Conservation (phyloP, 2,888 invertebrate species). For the Pachymerium ferrugineum region DNA sequence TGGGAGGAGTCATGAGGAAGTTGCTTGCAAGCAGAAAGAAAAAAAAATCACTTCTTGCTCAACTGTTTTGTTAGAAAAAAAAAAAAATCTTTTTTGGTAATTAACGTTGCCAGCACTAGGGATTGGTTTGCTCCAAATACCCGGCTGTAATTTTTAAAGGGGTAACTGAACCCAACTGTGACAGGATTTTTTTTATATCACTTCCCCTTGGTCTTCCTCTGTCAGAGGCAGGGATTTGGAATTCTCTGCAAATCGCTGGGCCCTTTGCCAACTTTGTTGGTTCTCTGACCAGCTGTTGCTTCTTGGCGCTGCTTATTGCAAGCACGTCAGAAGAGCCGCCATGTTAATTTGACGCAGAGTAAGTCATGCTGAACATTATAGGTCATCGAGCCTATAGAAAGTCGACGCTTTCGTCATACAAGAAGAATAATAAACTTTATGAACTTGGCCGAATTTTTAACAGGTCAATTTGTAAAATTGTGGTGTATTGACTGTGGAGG, state of each 20-base stretch:
- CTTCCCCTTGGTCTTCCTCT: neutral
- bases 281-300: slow-evolving; percentile 19
- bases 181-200: neutral
- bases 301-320: neutral
- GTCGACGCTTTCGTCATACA: too few species aligned
- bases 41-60: neutral
- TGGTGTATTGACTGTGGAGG: too few species aligned
- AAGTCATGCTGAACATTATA: too few species aligned
- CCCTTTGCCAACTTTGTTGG: neutral
- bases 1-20: slow-evolving; percentile 3
- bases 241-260: slow-evolving; percentile 12
- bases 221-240: neutral
- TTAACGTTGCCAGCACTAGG: neutral
- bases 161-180: neutral
- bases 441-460: too few species aligned
- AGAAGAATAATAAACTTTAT: too few species aligned
- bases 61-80: neutral
- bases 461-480: too few species aligned
- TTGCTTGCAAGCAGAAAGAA: neutral
- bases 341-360: neutral
- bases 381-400: too few species aligned
- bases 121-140: neutral
- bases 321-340: neutral
- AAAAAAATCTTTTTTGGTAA: too few species aligned
- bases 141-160: neutral